Evolutionary conservation across 2,113 vertebrate genomes (phyloP), one percentile per base, ranked within the genome.

Genomic region (Dicerorhinus sumatrensis): DNA sequence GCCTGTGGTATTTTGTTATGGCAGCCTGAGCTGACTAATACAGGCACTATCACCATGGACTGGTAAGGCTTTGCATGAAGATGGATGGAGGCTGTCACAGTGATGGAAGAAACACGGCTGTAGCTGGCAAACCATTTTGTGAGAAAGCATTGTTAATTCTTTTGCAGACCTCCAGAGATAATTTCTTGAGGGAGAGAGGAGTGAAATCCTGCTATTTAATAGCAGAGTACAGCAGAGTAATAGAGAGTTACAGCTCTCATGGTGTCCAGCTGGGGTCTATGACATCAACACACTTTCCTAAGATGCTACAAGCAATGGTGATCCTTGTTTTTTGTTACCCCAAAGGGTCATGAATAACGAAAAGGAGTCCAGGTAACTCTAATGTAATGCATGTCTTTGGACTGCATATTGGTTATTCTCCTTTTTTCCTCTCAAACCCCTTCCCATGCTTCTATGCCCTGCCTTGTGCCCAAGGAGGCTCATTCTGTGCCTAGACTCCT

Each of bases 121-220:
- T 16, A 82, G 25, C 5, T 16, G 46, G 36, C 58, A 56, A n/a
- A 18, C 2, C 12, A 18, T 29, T 94, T 58, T 77, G n/a, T 58
- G 54, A 87, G 39, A 48, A 77, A 83, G 33, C 56, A 10, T 31
- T 85, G 21, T 76, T 89, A 56, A 13, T 33, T 60, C 10, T 92
- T 73, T 42, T 54, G 11, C 2, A 86, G 31, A 63, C 4, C 9
- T 70, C 10, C 48, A 76, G 11, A 54, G 51, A 89, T 3, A 63
- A 31, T 80, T 75, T 93, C 11, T 76, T 96, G 29, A 86, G 60
- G 4, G 5, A 82, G 25, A 76, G 36, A 75, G 84, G 79, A 87
- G 11, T 90, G 14, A 76, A 96, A 92, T 73, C 21, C 3, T 95
- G 46, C 39, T 67, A 25, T 81, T 86, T 67, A 29, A 20, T 82